Evolutionary conservation across 2,888 invertebrate genomes (phyloP).

Genomic region (Cryptosula pallasiana): DNA sequence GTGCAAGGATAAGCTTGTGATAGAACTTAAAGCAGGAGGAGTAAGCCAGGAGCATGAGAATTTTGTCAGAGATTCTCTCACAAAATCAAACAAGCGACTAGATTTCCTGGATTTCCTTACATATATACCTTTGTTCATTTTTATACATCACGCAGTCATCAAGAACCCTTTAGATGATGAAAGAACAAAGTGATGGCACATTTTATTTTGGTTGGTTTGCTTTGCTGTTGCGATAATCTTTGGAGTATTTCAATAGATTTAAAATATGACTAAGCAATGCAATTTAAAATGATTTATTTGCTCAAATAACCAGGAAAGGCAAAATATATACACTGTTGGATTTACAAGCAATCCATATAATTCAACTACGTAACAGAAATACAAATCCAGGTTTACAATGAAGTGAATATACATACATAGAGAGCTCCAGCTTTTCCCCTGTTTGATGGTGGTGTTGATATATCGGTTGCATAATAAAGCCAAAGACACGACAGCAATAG

Average conservation of each 20-base stretch:
- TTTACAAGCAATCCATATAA: too few species aligned
- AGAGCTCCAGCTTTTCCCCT: too few species aligned
- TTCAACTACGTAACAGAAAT: too few species aligned
- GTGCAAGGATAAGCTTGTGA: constrained; percentile 42
- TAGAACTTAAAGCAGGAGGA: constrained; percentile 48
- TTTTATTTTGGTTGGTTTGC: too few species aligned
- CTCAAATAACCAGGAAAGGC: too few species aligned
- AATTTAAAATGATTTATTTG: too few species aligned
- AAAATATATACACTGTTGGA: too few species aligned
- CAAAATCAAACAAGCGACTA: constrained; percentile 35
- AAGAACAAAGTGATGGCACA: not conserved
- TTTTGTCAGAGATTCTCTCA: constrained; percentile 42
- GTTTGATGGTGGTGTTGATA: not conserved
- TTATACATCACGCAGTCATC: constrained; percentile 48
- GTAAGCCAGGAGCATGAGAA: constrained; percentile 41
- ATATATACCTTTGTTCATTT: constrained; percentile 49
- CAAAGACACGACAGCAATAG: not conserved
- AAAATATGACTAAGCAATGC: too few species aligned
- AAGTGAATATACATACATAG: too few species aligned
- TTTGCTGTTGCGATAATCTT: too few species aligned
- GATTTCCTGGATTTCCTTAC: constrained; percentile 50
- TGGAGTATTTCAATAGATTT: too few species aligned
- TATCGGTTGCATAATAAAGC: constrained; percentile 22
- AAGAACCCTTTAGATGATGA: constrained; percentile 43
- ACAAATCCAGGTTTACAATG: too few species aligned